These are phyloP conservation scores for Glyphotaelius pellucidus DNA, from an alignment of 2,888 invertebrate species.

Conservation along the genomic window DNA sequence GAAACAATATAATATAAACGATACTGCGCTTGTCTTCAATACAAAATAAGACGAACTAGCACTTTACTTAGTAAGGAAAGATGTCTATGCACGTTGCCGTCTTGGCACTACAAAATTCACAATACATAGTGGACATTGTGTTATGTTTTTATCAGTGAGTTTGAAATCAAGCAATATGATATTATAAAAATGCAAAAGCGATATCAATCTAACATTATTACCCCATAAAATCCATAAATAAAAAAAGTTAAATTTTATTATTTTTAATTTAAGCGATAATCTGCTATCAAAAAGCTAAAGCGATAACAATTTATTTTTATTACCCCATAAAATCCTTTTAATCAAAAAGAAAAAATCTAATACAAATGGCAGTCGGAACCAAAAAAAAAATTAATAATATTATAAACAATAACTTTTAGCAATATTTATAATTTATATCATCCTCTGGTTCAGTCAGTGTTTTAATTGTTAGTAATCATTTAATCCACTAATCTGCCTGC, in stretches of 20 bases:
- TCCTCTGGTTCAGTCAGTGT: background rate
- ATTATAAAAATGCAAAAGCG: background rate
- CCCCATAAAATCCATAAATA: background rate
- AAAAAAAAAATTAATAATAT: background rate
- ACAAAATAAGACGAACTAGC: background rate
- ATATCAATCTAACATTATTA: background rate
- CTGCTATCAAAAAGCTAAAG: background rate
- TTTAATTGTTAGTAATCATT: background rate
- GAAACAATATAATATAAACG: background rate
- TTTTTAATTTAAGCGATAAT: background rate
- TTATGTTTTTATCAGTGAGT: background rate
- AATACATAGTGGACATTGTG: background rate
- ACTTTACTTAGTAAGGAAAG: background rate
- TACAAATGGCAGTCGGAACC: background rate
- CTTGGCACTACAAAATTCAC: background rate
- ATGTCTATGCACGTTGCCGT: background rate
- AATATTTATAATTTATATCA: background rate
- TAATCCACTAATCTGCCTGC: background rate
- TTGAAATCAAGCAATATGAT: background rate
- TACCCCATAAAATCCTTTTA: background rate
- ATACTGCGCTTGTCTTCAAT: background rate
- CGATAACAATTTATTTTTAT: background rate
- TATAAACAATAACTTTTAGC: background rate
- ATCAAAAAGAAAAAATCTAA: background rate
- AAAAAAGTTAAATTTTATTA: background rate